Conservation (phyloP, 1,140 invertebrate genomes). For the Spodoptera frugiperda region DNA sequence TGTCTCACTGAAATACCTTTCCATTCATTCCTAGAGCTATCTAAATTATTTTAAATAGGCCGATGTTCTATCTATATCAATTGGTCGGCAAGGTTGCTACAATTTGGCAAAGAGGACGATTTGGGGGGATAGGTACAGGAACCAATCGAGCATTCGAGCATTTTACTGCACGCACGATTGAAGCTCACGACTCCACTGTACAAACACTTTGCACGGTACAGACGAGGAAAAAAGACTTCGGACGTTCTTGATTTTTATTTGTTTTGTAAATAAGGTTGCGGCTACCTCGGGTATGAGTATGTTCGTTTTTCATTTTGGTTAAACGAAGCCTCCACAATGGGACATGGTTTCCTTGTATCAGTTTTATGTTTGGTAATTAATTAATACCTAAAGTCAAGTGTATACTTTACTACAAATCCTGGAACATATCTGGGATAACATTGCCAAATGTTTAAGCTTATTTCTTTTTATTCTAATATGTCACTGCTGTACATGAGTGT, state of each 20-base stretch:
- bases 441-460: neutral
- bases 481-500: constrained; percentile 4
- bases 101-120: constrained; percentile 56
- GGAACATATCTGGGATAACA: neutral
- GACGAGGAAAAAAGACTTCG: constrained; percentile 56
- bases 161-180: constrained; percentile 77
- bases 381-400: too few species aligned
- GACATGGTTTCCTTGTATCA: neutral
- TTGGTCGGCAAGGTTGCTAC: constrained; percentile 36
- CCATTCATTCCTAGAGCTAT: neutral
- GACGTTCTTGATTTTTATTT: constrained; percentile 41
- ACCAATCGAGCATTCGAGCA: constrained; percentile 73
- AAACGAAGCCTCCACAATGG: constrained; percentile 8
- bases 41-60: constrained; percentile 40
- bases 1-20: too few species aligned
- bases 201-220: constrained; percentile 62
- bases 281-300: constrained; percentile 9
- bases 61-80: constrained; percentile 22
- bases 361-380: neutral
- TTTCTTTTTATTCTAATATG: neutral
- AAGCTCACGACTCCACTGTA: constrained; percentile 65
- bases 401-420: too few species aligned
- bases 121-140: constrained; percentile 52
- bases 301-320: constrained; percentile 14
- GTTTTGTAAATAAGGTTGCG: constrained; percentile 42